These are phyloP conservation scores for Agrilus cyanescens DNA, from an alignment of 2,888 invertebrate species.

Conservation along the genomic window DNA sequence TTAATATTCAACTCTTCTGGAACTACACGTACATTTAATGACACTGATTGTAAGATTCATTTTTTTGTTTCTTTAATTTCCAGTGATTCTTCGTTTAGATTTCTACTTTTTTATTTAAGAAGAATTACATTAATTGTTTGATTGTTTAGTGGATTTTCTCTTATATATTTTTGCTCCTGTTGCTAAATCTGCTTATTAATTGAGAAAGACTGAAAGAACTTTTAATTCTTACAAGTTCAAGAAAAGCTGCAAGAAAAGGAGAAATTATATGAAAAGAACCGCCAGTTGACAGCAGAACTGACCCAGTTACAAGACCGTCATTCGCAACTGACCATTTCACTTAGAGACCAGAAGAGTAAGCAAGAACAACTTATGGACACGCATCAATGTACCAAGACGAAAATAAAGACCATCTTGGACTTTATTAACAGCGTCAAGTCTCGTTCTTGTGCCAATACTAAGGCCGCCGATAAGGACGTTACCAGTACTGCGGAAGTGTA, in stretches of 20 bases:
- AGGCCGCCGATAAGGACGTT: too few relatives aligned
- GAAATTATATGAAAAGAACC: constrained; percentile 30
- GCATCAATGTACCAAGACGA: constrained; percentile 30
- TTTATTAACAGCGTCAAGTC: constrained; percentile 28
- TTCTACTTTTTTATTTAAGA: neutral
- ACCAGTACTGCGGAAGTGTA: too few relatives aligned
- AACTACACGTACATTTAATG: too few relatives aligned
- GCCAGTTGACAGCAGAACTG: constrained; percentile 30
- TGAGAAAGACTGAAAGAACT: constrained; percentile 1
- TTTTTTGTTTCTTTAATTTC: neutral
- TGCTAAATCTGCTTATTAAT: neutral
- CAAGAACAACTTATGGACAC: constrained; percentile 28
- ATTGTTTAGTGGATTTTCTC: too few relatives aligned
- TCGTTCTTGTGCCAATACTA: constrained; percentile 1
- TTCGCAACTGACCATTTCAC: constrained; percentile 33
- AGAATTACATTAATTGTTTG: neutral
- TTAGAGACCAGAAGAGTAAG: constrained; percentile 29
- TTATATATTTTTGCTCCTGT: neutral
- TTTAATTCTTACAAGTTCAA: constrained; percentile 22
- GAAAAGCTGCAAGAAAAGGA: constrained; percentile 34
- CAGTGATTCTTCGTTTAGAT: too few relatives aligned
- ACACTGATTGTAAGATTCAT: neutral
- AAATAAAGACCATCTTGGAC: constrained; percentile 30
- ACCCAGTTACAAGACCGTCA: constrained; percentile 33
- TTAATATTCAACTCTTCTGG: too few relatives aligned